Evolutionary conservation across 92 coral and sea anemone genomes (phyloP), one percentile per base, ranked within the genome.

Genomic region (Parazoanthus swiftii): DNA sequence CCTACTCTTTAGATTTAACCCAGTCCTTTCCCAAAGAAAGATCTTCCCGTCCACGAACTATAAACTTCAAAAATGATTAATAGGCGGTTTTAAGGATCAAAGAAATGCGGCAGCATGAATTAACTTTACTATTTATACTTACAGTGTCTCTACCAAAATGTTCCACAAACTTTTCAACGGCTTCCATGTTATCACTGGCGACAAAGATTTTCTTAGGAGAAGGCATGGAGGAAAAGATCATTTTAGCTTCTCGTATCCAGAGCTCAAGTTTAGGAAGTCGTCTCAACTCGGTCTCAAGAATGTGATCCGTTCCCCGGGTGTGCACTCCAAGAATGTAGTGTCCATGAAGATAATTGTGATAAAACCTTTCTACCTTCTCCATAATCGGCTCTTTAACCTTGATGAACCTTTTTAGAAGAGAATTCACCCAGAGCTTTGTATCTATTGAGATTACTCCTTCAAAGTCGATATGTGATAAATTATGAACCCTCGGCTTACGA

Each of bases 121-220:
- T 20, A 3, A 13, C 13, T 54, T 54, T 11, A 2, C 3, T 54
- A 3, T 39, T 39, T 66, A 66, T 66, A 66, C 72, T 66, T 66
- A 66, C 72, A 66, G 72, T 29, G 16, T 23, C 74, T n/a, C 74
- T 68, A 8, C 58, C 15, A 51, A 68, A 68, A 68, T 68, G 74
- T 23, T 26, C 29, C 74, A 68, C 74, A 68, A 68, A 68, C 35
- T 26, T 68, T 23, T 68, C 35, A 68, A 68, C 33, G n/a, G 74
- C 74, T 23, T 68, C 58, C 58, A 51, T 51, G 74, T 26, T 68
- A 26, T 68, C 74, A 68, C 74, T 68, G 29, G 74, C 74, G 5
- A 68, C 74, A 68, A 68, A 68, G 74, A 68, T 68, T 68, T 13
- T 68, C 74, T 68, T 68, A 9, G 74, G 74, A 23, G 74, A 51